Evolutionary conservation across 2,888 invertebrate genomes (phyloP), one percentile per base, ranked within the genome.

Genomic region (Synanthedon myopaeformis): DNA sequence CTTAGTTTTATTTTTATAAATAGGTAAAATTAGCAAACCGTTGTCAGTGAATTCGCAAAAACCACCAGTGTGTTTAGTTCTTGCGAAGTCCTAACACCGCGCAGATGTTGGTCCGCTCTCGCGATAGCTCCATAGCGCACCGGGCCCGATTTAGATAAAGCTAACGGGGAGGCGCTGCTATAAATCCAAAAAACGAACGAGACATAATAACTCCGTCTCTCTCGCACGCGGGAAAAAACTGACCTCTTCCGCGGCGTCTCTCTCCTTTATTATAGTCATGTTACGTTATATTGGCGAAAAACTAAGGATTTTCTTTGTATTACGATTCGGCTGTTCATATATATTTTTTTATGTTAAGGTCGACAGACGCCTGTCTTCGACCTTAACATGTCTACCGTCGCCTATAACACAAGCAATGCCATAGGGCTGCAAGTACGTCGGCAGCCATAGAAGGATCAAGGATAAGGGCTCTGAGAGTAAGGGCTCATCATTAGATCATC

Each of bases 51-150:
- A 28, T 6, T 28, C 28, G 8, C 8, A 35, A 45, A 42, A 45
- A 14, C 13, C 13, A 13, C 12, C 64, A 62, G 74, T 82, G 73
- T 81, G 72, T 54, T 54, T 57, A 59, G 49, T 6, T 55, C 57
- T 55, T 52, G 54, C 49, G 55, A 56, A 35, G 53, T 58, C 59
- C 64, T 67, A 64, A 69, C 61, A 58, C 61, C 59, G 57, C 64
- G 69, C 74, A 79, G 82, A 82, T 82, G 81, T 70, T 66, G 67
- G 69, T 64, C 66, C 69, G 64, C 64, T 61, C 61, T 58, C 68
- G 65, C 70, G 82, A 82, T 83, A 82, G 76, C 76, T 71, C 80
- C 83, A 85, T 82, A 85, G 82, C 73, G 84, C 83, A 82, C 83
- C 66, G 62, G 35, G 63, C 56, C 57, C 58, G 79, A 81, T 82